Percentiles rank a stretch among this genome's conserved stretches.
Conservation (phyloP, 1,140 invertebrate species). For the Bilobella aurantiaca region DNA sequence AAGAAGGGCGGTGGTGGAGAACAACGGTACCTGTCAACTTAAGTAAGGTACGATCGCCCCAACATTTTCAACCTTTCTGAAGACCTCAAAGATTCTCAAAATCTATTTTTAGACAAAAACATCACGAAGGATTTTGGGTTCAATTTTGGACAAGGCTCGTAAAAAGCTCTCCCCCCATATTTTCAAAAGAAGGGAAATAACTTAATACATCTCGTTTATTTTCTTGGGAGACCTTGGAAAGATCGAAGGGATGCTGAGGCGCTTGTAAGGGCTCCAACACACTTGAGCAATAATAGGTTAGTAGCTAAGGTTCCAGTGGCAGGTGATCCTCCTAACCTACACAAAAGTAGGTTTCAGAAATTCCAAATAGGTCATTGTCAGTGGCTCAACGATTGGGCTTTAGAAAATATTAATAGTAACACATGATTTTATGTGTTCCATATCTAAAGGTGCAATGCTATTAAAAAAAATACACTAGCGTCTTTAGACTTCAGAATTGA, state of each 20-base stretch:
- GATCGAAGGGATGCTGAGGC: background rate
- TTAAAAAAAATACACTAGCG: too few species aligned
- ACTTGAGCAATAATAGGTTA: too few species aligned
- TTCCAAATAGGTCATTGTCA: too few species aligned
- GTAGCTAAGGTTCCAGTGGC: too few species aligned
- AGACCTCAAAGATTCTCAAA: background rate
- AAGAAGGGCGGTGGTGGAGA: background rate
- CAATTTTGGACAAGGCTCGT: background rate
- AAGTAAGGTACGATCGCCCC: background rate
- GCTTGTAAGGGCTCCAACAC: background rate
- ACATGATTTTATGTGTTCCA: too few species aligned
- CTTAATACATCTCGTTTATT: constrained; percentile 1
- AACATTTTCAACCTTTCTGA: background rate
- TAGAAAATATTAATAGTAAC: too few species aligned
- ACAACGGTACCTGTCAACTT: constrained; percentile 21
- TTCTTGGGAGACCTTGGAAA: background rate
- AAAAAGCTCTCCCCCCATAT: too few species aligned
- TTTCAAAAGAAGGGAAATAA: background rate
- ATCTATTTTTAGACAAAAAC: constrained; percentile 14
- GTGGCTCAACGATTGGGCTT: too few species aligned
- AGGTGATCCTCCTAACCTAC: too few species aligned
- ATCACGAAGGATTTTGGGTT: background rate
- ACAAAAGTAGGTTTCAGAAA: too few species aligned
- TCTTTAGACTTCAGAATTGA: too few species aligned
- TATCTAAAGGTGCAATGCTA: too few species aligned